Conservation (phyloP, 2,113 vertebrate species). For the Sinocyclocheilus maitianheensis region DNA sequence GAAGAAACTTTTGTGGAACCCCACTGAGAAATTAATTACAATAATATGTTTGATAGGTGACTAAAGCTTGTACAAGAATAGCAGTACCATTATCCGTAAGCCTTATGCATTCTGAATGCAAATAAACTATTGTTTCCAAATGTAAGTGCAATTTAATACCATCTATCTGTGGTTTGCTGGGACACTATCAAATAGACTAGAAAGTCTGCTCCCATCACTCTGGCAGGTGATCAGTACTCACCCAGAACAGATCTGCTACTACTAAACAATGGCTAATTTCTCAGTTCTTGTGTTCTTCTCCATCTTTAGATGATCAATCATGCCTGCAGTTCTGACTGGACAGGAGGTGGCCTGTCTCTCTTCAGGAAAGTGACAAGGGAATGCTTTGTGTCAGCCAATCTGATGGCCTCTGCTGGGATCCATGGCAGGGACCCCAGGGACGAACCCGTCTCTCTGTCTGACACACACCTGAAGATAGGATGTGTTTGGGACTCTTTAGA, state of each 20-base stretch:
- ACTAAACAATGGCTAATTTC: not conserved
- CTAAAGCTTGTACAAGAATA: too few relatives aligned
- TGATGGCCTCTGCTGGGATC: constrained; percentile 69
- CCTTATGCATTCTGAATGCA: too few relatives aligned
- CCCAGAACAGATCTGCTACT: not conserved
- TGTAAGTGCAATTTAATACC: not conserved
- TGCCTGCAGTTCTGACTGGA: constrained; percentile 66
- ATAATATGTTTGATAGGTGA: too few relatives aligned
- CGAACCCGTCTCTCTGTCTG: constrained; percentile 63
- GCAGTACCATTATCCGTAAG: too few relatives aligned
- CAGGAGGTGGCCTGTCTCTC: constrained; percentile 64
- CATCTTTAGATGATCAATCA: constrained; percentile 66
- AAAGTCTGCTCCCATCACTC: not conserved
- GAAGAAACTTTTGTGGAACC: too few relatives aligned
- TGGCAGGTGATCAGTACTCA: not conserved
- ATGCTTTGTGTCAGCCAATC: constrained; percentile 66
- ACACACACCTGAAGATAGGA: constrained; percentile 68
- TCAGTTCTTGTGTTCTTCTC: not conserved
- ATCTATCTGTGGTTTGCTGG: not conserved
- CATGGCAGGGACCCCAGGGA: constrained; percentile 60
- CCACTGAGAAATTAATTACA: too few relatives aligned
- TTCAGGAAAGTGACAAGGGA: constrained; percentile 71
- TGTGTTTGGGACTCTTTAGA: constrained; percentile 52
- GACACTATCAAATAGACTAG: not conserved
- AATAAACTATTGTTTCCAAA: not conserved